phyloP scores from a whole-genome alignment of 2,888 invertebrate species.

The Hypselothyrea guttata region DNA sequence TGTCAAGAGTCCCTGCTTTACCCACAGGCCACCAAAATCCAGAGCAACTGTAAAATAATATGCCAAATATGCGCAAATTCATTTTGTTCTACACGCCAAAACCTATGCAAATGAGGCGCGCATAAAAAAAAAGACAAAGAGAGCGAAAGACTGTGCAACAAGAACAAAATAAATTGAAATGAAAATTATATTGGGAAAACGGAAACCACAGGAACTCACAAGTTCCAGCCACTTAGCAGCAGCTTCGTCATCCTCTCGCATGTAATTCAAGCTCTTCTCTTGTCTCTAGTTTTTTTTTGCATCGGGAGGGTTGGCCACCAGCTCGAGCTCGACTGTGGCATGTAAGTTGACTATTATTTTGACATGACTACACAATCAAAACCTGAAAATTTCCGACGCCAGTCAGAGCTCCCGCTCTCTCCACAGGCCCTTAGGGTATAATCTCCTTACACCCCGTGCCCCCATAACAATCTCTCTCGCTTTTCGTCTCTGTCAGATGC shows the following conservation, averaged over 20 bases:
- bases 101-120: conserved; percentile 68
- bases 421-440: conserved; percentile 40
- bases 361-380: conserved; percentile 80
- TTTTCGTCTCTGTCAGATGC: conserved; percentile 52
- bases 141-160: conserved; percentile 5
- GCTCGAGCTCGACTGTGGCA: conserved; percentile 74
- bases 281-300: not conserved
- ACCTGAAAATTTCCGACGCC: conserved; percentile 74
- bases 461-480: conserved; percentile 17
- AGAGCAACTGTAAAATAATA: conserved; percentile 64
- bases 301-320: conserved; percentile 43
- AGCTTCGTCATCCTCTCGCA: conserved; percentile 47
- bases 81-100: conserved; percentile 45
- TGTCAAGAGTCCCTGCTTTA: conserved; percentile 58
- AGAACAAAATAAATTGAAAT: conserved; percentile 20
- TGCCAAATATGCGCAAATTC: conserved; percentile 75
- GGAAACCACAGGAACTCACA: conserved; percentile 67
- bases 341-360: conserved; percentile 80
- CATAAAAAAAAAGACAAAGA: conserved; percentile 7
- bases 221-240: conserved; percentile 74
- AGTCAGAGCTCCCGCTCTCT: conserved; percentile 13
- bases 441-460: conserved; percentile 38
- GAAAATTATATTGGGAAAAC: conserved; percentile 5
- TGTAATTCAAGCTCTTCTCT: not conserved
- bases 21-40: conserved; percentile 23